phyloP scores from a whole-genome alignment of 2,797 vertebrate genomes.

The Schizothorax lantsangensis region DNA sequence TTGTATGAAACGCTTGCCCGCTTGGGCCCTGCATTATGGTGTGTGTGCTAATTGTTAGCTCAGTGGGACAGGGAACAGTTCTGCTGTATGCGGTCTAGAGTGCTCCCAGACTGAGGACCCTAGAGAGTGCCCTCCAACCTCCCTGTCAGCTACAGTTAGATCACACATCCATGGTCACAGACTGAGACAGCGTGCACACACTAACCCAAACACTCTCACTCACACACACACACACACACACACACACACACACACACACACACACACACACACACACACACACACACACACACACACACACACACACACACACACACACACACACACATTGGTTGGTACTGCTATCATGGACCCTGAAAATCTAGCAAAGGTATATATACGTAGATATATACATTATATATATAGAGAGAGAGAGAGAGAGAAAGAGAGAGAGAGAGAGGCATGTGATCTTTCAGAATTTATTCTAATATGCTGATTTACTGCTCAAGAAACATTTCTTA shows the following conservation, averaged over 20 bases:
- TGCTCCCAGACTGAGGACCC: constrained; percentile 85
- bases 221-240: constrained; percentile 50
- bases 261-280: no score
- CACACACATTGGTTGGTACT: no score
- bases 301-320: no score
- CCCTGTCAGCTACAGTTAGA: constrained; percentile 96
- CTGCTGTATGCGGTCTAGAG: constrained; percentile 84
- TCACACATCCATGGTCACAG: constrained; percentile 79
- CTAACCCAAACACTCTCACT: constrained; percentile 49
- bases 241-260: constrained; percentile 51
- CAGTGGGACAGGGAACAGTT: constrained; percentile 74
- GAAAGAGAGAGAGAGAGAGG: no score
- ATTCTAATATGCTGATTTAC: neutral
- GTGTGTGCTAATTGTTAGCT: constrained; percentile 78
- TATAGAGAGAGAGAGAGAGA: no score
- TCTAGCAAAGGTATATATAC: neutral
- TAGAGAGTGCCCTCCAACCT: constrained; percentile 91
- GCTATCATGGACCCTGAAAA: neutral
- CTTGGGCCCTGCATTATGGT: constrained; percentile 73
- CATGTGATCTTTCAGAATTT: neutral
- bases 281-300: neutral
- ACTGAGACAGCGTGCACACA: constrained; percentile 68
- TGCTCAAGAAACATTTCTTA: neutral
- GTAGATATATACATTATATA: no score
- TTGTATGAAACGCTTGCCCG: neutral